These are phyloP conservation scores for Nyctalus aviator DNA, from an alignment of 2,797 vertebrate genomes.

Conservation along the genomic window DNA sequence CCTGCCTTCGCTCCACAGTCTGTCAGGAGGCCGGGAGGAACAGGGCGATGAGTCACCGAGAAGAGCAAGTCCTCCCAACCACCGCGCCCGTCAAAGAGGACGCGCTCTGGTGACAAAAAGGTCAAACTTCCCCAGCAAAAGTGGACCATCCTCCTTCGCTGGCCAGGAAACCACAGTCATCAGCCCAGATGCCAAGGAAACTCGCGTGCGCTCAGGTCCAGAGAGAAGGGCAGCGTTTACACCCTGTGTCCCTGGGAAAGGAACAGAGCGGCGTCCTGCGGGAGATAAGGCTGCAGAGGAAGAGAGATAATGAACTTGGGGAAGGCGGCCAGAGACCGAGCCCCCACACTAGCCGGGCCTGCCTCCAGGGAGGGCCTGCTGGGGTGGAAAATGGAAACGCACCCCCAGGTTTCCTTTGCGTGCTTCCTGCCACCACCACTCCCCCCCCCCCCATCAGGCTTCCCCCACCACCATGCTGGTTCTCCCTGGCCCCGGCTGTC, in stretches of 20 bases:
- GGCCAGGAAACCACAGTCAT: neutral
- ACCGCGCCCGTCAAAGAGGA: neutral
- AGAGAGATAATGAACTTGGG: slow-evolving; percentile 22
- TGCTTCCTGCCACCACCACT: slow-evolving; percentile 59
- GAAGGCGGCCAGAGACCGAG: neutral
- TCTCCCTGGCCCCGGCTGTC: neutral
- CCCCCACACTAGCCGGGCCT: neutral
- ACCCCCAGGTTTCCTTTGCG: slow-evolving; percentile 38
- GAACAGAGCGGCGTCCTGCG: neutral
- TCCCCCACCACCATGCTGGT: neutral
- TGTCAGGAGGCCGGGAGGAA: neutral
- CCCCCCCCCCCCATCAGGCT: accelerated
- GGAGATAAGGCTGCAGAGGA: slow-evolving; percentile 34
- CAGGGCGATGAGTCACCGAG: neutral
- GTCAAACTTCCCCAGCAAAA: neutral
- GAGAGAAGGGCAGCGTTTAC: neutral
- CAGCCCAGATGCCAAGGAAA: neutral
- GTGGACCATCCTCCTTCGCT: neutral
- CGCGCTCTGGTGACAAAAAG: neutral
- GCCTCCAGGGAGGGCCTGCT: neutral
- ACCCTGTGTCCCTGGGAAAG: neutral
- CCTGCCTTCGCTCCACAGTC: neutral
- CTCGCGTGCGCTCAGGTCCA: neutral
- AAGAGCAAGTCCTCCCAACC: neutral
- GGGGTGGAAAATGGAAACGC: neutral